phyloP scores from a whole-genome alignment of 2,888 invertebrate species.

The Caenorhabditis macrosperma region DNA sequence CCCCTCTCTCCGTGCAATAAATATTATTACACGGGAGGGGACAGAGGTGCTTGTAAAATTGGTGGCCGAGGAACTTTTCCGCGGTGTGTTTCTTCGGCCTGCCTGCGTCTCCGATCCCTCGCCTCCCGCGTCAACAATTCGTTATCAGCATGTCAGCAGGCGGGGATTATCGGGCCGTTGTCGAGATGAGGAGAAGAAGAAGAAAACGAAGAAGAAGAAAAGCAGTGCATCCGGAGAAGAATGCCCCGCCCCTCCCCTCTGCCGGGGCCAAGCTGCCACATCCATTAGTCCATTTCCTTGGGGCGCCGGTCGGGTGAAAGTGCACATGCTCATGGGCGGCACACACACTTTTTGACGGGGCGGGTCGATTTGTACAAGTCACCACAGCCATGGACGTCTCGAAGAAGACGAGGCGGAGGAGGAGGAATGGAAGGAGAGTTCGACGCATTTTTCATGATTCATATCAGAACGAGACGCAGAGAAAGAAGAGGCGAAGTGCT shows the following conservation, averaged over 20 bases:
- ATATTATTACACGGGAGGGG: conserved; percentile 12
- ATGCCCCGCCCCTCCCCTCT: conserved; percentile 5
- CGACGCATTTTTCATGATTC: not conserved
- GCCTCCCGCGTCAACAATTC: conserved; percentile 24
- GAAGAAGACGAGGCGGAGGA: not conserved
- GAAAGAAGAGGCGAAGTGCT: not conserved
- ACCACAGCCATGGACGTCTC: not conserved
- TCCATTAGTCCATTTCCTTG: conserved; percentile 39
- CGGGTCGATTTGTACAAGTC: conserved; percentile 1
- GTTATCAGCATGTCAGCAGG: conserved; percentile 49
- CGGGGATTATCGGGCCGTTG: conserved; percentile 36
- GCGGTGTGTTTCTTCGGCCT: not conserved
- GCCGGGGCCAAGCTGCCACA: conserved; percentile 18
- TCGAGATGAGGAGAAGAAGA: conserved; percentile 7
- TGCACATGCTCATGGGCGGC: conserved; percentile 29
- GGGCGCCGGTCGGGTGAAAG: conserved; percentile 11
- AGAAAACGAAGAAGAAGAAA: conserved; percentile 4
- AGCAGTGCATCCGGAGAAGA: conserved; percentile 1
- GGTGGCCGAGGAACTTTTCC: conserved; percentile 28
- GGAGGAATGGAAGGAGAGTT: not conserved
- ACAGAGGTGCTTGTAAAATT: conserved; percentile 12
- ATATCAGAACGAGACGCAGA: not conserved
- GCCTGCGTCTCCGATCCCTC: conserved; percentile 10
- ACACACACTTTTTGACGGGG: conserved; percentile 30
- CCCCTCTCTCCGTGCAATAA: conserved; percentile 5